Conservation (phyloP, 2,888 invertebrate species). For the Cheilosia variabilis region DNA sequence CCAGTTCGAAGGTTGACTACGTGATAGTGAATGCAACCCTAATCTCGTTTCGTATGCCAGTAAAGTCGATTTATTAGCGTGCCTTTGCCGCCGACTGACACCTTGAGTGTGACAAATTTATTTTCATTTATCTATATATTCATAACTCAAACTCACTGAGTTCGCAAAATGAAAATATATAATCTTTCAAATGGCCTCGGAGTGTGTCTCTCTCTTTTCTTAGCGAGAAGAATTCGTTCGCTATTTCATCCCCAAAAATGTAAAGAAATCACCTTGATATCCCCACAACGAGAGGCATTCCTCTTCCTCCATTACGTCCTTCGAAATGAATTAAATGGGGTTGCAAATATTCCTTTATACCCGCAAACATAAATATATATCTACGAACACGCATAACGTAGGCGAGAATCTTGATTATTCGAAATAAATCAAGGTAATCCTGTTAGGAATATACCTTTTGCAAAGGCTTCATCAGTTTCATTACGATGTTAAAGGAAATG, state of each 20-base stretch:
- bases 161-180: background rate
- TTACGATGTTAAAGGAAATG: conserved; percentile 40
- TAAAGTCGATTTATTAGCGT: conserved; percentile 19
- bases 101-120: conserved; percentile 26
- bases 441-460: conserved; percentile 44
- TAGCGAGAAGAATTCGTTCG: conserved; percentile 7
- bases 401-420: conserved; percentile 66
- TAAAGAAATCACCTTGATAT: conserved; percentile 51
- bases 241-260: background rate
- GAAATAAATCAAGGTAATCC: conserved; percentile 73
- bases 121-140: conserved; percentile 3
- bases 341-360: conserved; percentile 47
- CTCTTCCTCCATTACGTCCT: conserved; percentile 30
- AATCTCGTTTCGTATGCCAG: background rate
- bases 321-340: conserved; percentile 65
- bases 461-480: conserved; percentile 51
- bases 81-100: conserved; percentile 5
- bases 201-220: conserved; percentile 11
- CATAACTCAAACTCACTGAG: background rate
- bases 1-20: no score
- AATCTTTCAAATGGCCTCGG: conserved; percentile 9
- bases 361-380: background rate
- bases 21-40: background rate
- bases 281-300: conserved; percentile 38
- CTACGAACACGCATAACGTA: background rate